phyloP scores from a whole-genome alignment of 2,888 invertebrate genomes.

The Lobophora halterata region DNA sequence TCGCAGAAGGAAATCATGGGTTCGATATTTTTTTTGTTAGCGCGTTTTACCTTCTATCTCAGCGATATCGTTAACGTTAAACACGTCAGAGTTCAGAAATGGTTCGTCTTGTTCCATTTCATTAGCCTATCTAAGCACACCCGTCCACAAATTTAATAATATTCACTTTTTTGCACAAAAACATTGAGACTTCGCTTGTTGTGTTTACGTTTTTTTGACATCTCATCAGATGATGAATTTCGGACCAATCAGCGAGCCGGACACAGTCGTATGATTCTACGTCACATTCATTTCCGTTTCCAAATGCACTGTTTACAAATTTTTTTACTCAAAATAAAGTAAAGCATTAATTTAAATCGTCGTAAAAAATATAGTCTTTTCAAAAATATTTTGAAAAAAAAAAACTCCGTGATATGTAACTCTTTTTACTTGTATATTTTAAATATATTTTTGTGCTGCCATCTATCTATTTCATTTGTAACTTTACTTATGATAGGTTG shows the following conservation, averaged over 20 bases:
- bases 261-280: slow-evolving; percentile 83
- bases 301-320: no score
- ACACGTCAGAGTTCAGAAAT: slow-evolving; percentile 77
- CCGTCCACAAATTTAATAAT: slow-evolving; percentile 16
- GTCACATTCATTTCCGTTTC: slow-evolving; percentile 46
- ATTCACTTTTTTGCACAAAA: slow-evolving; percentile 27
- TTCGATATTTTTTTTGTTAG: not conserved
- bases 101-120: slow-evolving; percentile 65
- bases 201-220: slow-evolving; percentile 66
- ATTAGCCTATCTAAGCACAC: slow-evolving; percentile 20
- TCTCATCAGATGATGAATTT: slow-evolving; percentile 46
- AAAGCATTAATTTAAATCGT: no score
- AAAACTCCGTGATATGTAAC: no score
- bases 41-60: slow-evolving; percentile 87
- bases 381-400: no score
- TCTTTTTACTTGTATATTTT: no score
- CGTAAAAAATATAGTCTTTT: no score
- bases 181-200: slow-evolving; percentile 30
- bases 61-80: slow-evolving; percentile 84
- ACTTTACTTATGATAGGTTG: not conserved
- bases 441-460: no score
- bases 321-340: no score
- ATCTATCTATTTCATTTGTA: slow-evolving; percentile 1
- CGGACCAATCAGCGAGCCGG: slow-evolving; percentile 78
- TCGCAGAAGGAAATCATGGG: no score